These are phyloP conservation scores for Nephotettix cincticeps DNA, from an alignment of 1,140 invertebrate species.

Conservation along the genomic window DNA sequence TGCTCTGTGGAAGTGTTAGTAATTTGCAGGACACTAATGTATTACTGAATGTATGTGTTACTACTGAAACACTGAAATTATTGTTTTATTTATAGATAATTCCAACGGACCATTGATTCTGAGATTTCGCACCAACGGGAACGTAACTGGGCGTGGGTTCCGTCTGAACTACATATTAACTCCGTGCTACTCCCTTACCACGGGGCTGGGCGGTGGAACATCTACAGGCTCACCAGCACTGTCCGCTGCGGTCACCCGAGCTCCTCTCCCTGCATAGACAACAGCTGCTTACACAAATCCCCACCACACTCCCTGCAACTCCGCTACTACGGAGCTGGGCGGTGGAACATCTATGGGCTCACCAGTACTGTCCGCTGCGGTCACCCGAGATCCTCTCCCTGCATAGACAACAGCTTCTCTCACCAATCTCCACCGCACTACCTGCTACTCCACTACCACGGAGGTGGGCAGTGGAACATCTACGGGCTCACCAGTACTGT, in stretches of 20 bases:
- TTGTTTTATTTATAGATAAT: constrained; percentile 47
- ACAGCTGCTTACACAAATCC: no score
- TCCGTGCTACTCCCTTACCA: not conserved
- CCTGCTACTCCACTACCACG: not conserved
- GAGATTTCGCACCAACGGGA: constrained; percentile 52
- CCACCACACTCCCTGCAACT: not conserved
- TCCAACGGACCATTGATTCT: constrained; percentile 56
- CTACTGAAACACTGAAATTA: constrained; percentile 12
- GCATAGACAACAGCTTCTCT: no score
- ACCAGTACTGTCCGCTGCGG: not conserved
- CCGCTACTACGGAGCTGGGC: not conserved
- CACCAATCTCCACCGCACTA: no score
- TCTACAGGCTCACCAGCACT: not conserved
- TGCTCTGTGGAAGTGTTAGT: not conserved
- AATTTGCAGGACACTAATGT: not conserved
- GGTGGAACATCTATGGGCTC: not conserved
- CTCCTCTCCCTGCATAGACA: not conserved
- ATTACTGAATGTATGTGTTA: not conserved
- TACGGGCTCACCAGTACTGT: not conserved
- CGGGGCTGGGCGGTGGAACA: not conserved
- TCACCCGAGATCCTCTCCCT: not conserved
- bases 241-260: not conserved
- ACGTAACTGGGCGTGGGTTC: constrained; percentile 55
- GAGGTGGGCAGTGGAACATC: not conserved
- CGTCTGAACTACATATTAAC: constrained; percentile 47